Percentiles rank a stretch among this genome's conserved stretches.
These are phyloP conservation scores for Congeria kusceri DNA, from an alignment of 2,888 invertebrate genomes.

Conservation along the genomic window DNA sequence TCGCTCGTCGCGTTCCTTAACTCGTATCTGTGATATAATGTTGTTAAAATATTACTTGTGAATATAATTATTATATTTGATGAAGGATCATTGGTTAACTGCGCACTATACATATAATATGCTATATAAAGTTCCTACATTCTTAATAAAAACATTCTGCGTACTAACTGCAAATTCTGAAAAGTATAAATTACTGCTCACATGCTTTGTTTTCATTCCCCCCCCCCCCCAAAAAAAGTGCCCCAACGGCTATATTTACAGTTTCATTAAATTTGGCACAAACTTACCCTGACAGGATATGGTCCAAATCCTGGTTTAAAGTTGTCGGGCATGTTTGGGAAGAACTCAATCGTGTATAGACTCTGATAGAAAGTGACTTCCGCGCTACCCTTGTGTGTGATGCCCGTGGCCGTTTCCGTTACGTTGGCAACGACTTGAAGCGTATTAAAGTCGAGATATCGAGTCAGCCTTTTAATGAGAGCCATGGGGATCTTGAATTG, in stretches of 20 bases:
- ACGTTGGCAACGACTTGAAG: slow-evolving; percentile 89
- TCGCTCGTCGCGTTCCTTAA: slow-evolving; percentile 66
- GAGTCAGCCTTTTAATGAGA: slow-evolving; percentile 42
- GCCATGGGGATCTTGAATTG: slow-evolving; percentile 47
- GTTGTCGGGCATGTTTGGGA: slow-evolving; percentile 59
- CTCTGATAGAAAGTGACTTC: slow-evolving; percentile 91
- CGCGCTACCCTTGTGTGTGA: slow-evolving; percentile 92
- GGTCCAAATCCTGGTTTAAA: slow-evolving; percentile 63
- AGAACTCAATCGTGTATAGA: slow-evolving; percentile 86
- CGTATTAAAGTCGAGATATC: slow-evolving; percentile 40
- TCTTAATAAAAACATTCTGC: too few species aligned
- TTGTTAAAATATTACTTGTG: too few species aligned
- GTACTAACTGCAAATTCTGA: too few species aligned
- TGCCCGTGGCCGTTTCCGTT: slow-evolving; percentile 94
- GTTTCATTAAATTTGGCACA: too few species aligned
- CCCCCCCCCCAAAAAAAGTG: too few species aligned
- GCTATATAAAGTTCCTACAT: too few species aligned
- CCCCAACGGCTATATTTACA: too few species aligned
- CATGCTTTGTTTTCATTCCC: too few species aligned
- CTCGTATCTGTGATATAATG: slow-evolving; percentile 67
- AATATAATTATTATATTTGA: too few species aligned
- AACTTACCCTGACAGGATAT: slow-evolving; percentile 41
- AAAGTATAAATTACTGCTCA: too few species aligned
- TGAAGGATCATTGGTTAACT: too few species aligned
- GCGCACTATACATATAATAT: too few species aligned